Evolutionary conservation across 2,888 invertebrate genomes (phyloP).

Genomic region (Tetrapedia diversipes): DNA sequence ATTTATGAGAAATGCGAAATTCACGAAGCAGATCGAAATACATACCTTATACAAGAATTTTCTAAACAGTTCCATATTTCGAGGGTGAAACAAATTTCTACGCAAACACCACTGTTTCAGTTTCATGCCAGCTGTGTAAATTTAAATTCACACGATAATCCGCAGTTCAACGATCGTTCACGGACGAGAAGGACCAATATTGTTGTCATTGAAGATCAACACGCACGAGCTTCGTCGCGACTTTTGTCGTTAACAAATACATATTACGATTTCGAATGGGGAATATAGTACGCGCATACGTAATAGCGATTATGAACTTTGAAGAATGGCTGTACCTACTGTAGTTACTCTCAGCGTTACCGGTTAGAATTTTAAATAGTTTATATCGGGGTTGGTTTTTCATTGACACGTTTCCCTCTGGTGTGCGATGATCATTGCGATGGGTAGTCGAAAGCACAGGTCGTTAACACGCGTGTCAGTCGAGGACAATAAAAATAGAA

Average conservation of each 20-base stretch:
- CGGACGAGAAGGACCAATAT: conserved; percentile 34
- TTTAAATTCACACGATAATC: too few species aligned
- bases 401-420: background rate
- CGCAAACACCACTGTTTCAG: too few species aligned
- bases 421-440: background rate
- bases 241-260: background rate
- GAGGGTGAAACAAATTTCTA: too few species aligned
- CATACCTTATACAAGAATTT: too few species aligned
- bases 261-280: background rate
- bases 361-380: background rate
- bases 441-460: background rate
- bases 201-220: conserved; percentile 1
- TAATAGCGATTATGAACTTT: background rate
- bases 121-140: too few species aligned
- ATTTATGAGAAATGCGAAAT: too few species aligned
- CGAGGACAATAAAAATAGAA: background rate
- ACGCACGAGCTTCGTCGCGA: conserved; percentile 3
- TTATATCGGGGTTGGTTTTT: background rate
- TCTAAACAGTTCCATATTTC: too few species aligned
- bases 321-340: background rate
- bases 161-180: too few species aligned
- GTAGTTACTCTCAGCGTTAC: too few species aligned
- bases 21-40: too few species aligned
- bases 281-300: too few species aligned
- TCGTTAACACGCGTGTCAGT: background rate